phyloP scores from a whole-genome alignment of 2,888 invertebrate species.

The Athetis lepigone region DNA sequence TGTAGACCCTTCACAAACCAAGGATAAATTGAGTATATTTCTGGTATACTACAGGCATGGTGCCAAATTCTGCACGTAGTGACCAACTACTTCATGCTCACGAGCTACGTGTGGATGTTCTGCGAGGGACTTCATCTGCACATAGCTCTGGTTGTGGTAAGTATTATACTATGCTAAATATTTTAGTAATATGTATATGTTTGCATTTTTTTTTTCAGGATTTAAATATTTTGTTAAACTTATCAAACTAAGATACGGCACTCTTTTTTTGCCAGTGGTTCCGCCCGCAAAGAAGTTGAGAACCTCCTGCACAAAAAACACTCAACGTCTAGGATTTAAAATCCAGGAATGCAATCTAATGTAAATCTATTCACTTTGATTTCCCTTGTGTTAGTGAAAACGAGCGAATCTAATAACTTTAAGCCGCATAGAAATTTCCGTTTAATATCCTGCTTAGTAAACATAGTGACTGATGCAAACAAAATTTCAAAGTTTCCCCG shows the following conservation, averaged over 20 bases:
- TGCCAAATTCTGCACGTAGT: slow-evolving; percentile 93
- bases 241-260: no score
- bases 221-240: no score
- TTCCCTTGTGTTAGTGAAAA: background rate
- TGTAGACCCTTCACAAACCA: no score
- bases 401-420: slow-evolving; percentile 20
- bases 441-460: slow-evolving; percentile 60
- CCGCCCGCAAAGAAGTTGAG: no score
- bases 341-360: no score
- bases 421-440: slow-evolving; percentile 15
- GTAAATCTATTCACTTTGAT: background rate
- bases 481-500: slow-evolving; percentile 62
- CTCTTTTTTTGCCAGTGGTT: no score
- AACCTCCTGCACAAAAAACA: no score
- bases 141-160: slow-evolving; percentile 93
- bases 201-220: no score
- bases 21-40: no score
- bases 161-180: slow-evolving; percentile 64
- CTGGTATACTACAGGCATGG: slow-evolving; percentile 89
- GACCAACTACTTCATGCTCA: slow-evolving; percentile 93
- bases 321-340: no score
- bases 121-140: slow-evolving; percentile 95
- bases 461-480: slow-evolving; percentile 54
- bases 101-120: slow-evolving; percentile 96
- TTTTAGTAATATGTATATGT: no score